Evolutionary conservation across 2,113 vertebrate genomes (phyloP), one percentile per base, ranked within the genome.

Genomic region (Epinephelus fuscoguttatus): DNA sequence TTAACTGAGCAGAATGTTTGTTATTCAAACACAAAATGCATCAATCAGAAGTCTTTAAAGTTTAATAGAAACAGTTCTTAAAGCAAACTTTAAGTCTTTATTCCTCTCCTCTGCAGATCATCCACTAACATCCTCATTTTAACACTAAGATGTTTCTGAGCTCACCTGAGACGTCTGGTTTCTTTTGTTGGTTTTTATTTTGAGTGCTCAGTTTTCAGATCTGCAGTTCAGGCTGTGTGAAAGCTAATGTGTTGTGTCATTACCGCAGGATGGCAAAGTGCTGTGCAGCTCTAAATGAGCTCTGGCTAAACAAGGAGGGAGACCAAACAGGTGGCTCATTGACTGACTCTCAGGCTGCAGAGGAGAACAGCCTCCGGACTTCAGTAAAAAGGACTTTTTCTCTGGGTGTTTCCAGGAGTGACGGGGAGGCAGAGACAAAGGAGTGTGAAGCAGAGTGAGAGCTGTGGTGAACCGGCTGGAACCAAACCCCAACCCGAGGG

Each of bases 271-370:
- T 21, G 33, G 76, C 2, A 70, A 37, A 56, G 75, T 21, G 55
- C 81, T 23, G n/a, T 7, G 25, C 66, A 59, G 70, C 67, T 72
- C 76, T 49, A 84, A 83, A 88, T 79, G 80, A 90, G 78, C 70
- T 88, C 61, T 40, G 80, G 40, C 67, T 70, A 56, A 90, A 87
- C 64, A 79, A 62, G 0, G 0, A 25, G 42, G 21, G 59, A 78
- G 61, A 74, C 37, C 47, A 53, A 88, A 69, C 86, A 89, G 81
- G 88, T 82, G 81, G 74, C 49, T 75, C 70, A 47, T 25, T 78
- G 66, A 83, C 52, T n/a, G 70, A 78, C 61, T 61, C 11, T 1
- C 57, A 62, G 62, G 47, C 71, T 55, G 63, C 59, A n/a, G 66
- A 80, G 19, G 47, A 66, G 45, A 82, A 68, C 59, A 70, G 73